phyloP scores from a whole-genome alignment of 2,888 invertebrate genomes.

The Heteropelma amictum region DNA sequence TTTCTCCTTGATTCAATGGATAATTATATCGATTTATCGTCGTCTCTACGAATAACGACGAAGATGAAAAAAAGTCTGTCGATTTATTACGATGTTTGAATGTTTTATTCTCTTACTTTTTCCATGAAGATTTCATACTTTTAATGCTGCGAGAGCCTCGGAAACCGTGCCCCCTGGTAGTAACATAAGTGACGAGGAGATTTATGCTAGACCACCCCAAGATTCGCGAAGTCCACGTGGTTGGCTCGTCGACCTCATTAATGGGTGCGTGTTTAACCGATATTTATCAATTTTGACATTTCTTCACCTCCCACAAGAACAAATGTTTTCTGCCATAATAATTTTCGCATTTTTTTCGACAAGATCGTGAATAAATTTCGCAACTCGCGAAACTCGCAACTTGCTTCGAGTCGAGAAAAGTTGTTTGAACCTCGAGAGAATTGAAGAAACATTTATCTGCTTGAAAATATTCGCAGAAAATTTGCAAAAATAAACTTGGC shows the following conservation, averaged over 20 bases:
- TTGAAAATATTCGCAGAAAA: no score
- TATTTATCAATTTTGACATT: no score
- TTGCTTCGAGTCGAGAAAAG: no score
- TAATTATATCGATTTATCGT: not conserved
- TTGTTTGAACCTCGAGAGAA: no score
- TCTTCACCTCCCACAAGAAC: not conserved
- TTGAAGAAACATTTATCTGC: no score
- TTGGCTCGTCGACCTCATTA: conserved; percentile 97
- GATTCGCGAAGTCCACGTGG: conserved; percentile 94
- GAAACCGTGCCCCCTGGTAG: conserved; percentile 84
- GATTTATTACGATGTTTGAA: not conserved
- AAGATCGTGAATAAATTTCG: no score
- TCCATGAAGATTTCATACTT: conserved; percentile 87
- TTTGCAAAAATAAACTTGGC: no score
- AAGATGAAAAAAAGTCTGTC: no score
- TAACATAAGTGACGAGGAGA: conserved; percentile 84
- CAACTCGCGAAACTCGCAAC: not conserved
- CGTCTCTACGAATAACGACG: not conserved
- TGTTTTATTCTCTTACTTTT: conserved; percentile 16
- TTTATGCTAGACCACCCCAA: conserved; percentile 85
- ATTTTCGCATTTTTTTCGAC: not conserved
- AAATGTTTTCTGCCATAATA: not conserved
- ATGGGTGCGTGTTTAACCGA: conserved; percentile 80
- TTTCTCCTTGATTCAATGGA: not conserved
- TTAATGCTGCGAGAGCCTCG: conserved; percentile 87